phyloP scores from a whole-genome alignment of 2,797 vertebrate genomes.

The Syngnathus rostellatus region DNA sequence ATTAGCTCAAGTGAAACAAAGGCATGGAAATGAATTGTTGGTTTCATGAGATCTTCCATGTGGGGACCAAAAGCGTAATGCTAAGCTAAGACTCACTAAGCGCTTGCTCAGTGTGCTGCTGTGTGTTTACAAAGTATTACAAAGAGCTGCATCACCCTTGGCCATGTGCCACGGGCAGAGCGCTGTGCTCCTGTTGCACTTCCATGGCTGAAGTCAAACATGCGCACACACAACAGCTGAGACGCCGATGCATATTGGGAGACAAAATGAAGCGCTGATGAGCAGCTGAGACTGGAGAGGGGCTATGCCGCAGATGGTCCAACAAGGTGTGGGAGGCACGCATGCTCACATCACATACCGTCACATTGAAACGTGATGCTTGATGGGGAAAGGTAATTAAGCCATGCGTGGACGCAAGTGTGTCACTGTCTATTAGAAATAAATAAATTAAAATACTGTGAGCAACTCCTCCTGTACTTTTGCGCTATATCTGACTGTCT shows the following conservation, averaged over 20 bases:
- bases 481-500: too few species aligned
- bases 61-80: too few species aligned
- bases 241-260: constrained; percentile 40
- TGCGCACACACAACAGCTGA: constrained; percentile 40
- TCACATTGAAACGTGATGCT: neutral
- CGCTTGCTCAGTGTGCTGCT: neutral
- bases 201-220: neutral
- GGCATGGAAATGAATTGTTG: neutral
- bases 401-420: neutral
- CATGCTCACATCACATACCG: neutral
- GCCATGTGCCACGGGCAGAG: constrained; percentile 57
- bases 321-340: neutral
- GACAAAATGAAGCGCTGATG: constrained; percentile 55
- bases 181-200: neutral
- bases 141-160: constrained; percentile 42
- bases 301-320: neutral
- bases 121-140: neutral
- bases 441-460: neutral
- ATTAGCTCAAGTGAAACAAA: neutral
- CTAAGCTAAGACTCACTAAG: neutral
- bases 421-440: neutral
- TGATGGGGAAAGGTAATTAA: neutral
- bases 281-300: constrained; percentile 19
- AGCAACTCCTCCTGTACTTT: too few species aligned
- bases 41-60: neutral